A percentile compares a stretch with the other conserved stretches of the same genome.
Conservation (phyloP, 2,797 vertebrate species). For the Liparis tanakae region DNA sequence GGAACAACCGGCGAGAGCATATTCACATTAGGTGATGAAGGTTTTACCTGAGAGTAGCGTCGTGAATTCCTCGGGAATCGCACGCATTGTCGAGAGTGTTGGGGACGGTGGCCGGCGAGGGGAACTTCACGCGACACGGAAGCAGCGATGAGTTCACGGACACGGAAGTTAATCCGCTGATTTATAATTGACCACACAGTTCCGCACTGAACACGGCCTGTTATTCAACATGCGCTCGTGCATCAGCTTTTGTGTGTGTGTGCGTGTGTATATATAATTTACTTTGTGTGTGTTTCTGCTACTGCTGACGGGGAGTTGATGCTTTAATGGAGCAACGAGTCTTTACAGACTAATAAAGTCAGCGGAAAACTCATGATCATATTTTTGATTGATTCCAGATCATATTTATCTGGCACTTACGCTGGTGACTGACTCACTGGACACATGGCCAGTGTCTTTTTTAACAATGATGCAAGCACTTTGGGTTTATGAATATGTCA, state of each 20-base stretch:
- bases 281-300: conserved; percentile 13
- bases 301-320: conserved; percentile 42
- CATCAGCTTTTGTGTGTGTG: neutral
- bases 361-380: conserved; percentile 46
- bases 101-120: conserved; percentile 9
- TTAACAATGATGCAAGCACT: conserved; percentile 52
- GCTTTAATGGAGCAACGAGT: conserved; percentile 55
- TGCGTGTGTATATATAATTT: neutral
- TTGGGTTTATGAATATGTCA: conserved; percentile 61
- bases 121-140: conserved; percentile 55
- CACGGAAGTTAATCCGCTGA: conserved; percentile 73
- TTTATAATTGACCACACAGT: conserved; percentile 58
- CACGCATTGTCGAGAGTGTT: conserved; percentile 67
- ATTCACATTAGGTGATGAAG: neutral
- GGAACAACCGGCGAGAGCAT: neutral
- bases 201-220: neutral
- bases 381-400: conserved; percentile 66
- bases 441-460: conserved; percentile 25
- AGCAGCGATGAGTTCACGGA: conserved; percentile 44
- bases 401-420: conserved; percentile 52
- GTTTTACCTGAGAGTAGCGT: conserved; percentile 81
- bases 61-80: conserved; percentile 80
- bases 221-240: conserved; percentile 20
- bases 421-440: conserved; percentile 39
- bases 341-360: conserved; percentile 67